These are phyloP conservation scores for Callipepla squamata DNA, from an alignment of 2,113 vertebrate species.

Conservation along the genomic window DNA sequence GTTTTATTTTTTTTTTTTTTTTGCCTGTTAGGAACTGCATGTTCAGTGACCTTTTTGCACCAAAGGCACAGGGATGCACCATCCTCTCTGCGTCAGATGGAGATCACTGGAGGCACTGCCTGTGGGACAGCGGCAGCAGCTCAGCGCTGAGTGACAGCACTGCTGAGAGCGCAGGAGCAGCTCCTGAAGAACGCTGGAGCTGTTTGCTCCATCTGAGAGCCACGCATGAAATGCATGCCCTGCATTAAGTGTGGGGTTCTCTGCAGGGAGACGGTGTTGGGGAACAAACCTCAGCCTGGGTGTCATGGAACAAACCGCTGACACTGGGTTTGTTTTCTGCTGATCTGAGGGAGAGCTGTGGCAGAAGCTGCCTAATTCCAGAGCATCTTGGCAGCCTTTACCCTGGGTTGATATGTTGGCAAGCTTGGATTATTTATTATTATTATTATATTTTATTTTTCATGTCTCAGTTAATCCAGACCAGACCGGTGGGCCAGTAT, in stretches of 20 bases:
- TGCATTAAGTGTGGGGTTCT: not conserved
- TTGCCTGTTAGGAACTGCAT: not conserved
- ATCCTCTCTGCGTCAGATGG: rapidly evolving
- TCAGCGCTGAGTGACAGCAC: not conserved
- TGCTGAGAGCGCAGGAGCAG: slow-evolving; percentile 15
- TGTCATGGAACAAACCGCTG: no score
- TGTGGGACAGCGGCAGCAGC: not conserved
- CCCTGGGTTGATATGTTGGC: not conserved
- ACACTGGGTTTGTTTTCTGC: not conserved
- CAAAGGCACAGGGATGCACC: not conserved
- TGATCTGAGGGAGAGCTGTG: slow-evolving; percentile 9
- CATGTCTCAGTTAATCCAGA: not conserved
- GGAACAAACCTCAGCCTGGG: not conserved
- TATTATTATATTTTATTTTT: not conserved
- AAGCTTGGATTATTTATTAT: not conserved
- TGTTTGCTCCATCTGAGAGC: not conserved
- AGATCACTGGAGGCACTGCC: not conserved
- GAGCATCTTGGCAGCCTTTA: slow-evolving; percentile 14
- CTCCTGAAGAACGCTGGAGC: not conserved
- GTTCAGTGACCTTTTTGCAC: not conserved
- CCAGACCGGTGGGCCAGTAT: not conserved
- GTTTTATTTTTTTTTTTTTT: not conserved
- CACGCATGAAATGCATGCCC: not conserved
- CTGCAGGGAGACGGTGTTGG: not conserved
- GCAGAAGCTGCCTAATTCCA: not conserved